Percentiles rank a stretch among this genome's conserved stretches.
These are phyloP conservation scores for Zapornia atra DNA, from an alignment of 2,113 vertebrate species.

Conservation along the genomic window DNA sequence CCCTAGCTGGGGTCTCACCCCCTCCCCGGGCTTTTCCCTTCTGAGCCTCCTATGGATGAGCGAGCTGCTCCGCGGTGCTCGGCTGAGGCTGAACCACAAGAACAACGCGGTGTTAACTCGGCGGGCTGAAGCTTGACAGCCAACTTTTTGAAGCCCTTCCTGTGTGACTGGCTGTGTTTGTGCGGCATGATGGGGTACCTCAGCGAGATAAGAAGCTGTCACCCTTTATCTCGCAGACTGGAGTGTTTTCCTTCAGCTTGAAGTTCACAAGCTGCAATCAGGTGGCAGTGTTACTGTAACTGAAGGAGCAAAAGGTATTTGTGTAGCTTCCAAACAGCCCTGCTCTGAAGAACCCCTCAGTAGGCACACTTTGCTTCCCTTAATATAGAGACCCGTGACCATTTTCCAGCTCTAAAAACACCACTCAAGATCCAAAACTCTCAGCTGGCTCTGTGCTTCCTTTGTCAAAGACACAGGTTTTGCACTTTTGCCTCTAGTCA, in stretches of 20 bases:
- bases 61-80: no score
- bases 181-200: background rate
- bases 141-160: background rate
- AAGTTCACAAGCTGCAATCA: background rate
- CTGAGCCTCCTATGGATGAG: no score
- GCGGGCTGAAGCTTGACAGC: background rate
- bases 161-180: background rate
- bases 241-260: constrained; percentile 23
- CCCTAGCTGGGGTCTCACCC: no score
- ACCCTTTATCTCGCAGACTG: background rate
- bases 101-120: background rate
- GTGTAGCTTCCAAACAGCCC: background rate
- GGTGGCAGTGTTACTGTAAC: background rate
- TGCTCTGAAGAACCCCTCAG: background rate
- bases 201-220: background rate
- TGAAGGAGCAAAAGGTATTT: background rate
- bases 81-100: background rate
- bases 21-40: no score
- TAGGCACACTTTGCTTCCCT: background rate
- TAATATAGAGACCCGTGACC: background rate
- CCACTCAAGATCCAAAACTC: background rate
- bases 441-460: background rate
- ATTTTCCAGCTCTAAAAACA: background rate
- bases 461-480: background rate
- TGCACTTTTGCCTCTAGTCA: background rate